Evolutionary conservation across 2,113 vertebrate species (phyloP), one percentile per base, ranked within the genome.

Genomic region (Progne subis): DNA sequence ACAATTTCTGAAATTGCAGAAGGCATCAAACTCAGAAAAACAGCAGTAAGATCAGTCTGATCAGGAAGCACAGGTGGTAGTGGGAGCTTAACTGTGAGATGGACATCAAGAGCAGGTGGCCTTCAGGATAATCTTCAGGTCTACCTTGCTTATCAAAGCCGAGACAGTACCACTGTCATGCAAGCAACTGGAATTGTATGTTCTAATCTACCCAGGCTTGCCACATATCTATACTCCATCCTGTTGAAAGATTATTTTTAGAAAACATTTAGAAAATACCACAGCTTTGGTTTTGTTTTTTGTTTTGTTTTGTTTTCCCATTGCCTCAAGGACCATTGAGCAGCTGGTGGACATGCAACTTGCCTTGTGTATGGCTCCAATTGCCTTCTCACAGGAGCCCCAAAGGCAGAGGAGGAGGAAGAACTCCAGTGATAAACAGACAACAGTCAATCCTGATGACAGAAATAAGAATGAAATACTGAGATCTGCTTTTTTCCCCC

Each of bases 201-300:
- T 89, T 83, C 34, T 93, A 91, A 95, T 56, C 41, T 77, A 68
- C 49, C 79, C n/a, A 95, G 82, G 24, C 37, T 92, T 90, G 78
- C 50, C 84, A 87, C 37, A 32, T 74, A 76, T 39, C 92, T 87
- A 61, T 78, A 93, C 93, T 65, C 78, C 61, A 82, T 90, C 77
- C 78, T 88, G 71, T 82, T 94, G 80, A 88, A 97, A 94, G 68
- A 24, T 71, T 47, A 80, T n/a, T 64, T 96, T 78, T 81, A 86
- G 83, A 95, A 96, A 92, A 76, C 13, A 8, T 39, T 89, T 52
- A 84, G 70, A 78, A 89, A 91, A 89, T 25, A 56, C 2, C 12
- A 59, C 11, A 25, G 9, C 46, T 61, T 26, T 47, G 23, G 13
- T 8, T 69, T 37, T 56, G 5, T 57, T 88, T 49, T 61, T 26